Percentiles rank a stretch among this genome's conserved stretches.
Evolutionary conservation across 2,113 vertebrate genomes (phyloP).

Genomic region (Brienomyrus longianalis): DNA sequence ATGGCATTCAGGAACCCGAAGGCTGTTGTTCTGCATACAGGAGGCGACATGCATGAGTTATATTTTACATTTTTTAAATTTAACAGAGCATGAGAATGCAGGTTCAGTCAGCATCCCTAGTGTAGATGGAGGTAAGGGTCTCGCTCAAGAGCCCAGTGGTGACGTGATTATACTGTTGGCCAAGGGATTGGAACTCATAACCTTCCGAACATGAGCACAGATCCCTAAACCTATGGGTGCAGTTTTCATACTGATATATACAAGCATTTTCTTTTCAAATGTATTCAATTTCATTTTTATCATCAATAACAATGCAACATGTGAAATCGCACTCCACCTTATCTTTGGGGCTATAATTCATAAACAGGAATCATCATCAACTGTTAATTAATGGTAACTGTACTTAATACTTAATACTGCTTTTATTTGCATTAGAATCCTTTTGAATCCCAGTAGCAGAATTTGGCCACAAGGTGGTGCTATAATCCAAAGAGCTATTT

Average conservation of each 20-base stretch:
- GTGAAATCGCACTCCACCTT: background rate
- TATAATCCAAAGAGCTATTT: background rate
- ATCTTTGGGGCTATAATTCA: background rate
- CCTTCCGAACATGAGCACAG: background rate
- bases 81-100: background rate
- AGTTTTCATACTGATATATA: background rate
- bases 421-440: background rate
- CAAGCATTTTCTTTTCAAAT: background rate
- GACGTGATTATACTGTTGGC: background rate
- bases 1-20: constrained; percentile 93
- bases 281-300: background rate
- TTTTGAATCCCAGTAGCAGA: background rate
- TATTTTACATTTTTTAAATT: background rate
- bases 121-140: background rate
- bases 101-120: background rate
- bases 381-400: background rate
- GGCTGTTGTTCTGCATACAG: constrained; percentile 72
- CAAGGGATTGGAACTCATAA: background rate
- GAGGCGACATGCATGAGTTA: constrained; percentile 3
- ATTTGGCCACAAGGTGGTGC: constrained; percentile 41
- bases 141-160: background rate
- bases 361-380: background rate
- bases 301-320: background rate
- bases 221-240: background rate
- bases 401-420: background rate